phyloP scores from a whole-genome alignment of 2,113 vertebrate genomes.

The Podarcis cretensis region DNA sequence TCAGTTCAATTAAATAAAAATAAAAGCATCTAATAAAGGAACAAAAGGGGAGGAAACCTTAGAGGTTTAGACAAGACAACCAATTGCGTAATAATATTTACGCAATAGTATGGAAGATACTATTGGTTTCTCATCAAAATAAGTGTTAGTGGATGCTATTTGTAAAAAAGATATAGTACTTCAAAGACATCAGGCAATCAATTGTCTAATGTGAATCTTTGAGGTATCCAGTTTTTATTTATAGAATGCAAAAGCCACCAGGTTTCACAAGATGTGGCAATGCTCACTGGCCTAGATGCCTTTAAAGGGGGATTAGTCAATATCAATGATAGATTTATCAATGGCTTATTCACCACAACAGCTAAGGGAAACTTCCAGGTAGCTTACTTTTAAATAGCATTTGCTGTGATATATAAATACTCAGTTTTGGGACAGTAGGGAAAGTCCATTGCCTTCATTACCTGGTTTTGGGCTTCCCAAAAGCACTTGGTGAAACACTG shows the following conservation, averaged over 20 bases:
- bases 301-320: too few species aligned
- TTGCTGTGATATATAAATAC: background rate
- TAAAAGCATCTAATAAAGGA: background rate
- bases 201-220: background rate
- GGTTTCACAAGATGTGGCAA: background rate
- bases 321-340: too few species aligned
- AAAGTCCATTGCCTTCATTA: background rate
- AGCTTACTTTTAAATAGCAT: background rate
- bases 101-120: background rate
- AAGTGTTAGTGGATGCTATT: background rate
- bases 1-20: constrained; percentile 30
- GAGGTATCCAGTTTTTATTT: background rate
- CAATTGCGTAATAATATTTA: background rate
- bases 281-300: too few species aligned
- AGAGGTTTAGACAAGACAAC: background rate
- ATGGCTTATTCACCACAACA: too few species aligned
- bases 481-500: background rate
- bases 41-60: background rate
- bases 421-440: background rate
- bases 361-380: too few species aligned
- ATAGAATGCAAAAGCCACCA: background rate
- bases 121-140: background rate
- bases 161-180: background rate
- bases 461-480: background rate
- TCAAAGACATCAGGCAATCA: background rate